phyloP scores from a whole-genome alignment of 2,888 invertebrate species.

The Diaperis boleti region DNA sequence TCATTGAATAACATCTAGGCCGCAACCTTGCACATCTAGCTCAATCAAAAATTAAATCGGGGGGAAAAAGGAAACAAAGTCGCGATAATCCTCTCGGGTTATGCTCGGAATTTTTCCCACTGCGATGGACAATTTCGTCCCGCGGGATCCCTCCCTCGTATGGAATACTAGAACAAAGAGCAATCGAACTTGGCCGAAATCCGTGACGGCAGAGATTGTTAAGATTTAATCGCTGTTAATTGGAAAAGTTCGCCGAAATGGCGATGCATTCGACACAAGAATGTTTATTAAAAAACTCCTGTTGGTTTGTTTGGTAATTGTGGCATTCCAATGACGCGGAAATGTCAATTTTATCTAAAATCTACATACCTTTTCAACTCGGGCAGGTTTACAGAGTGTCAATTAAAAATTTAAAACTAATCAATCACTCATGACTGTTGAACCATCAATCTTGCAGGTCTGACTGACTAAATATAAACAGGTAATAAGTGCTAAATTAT shows the following conservation, averaged over 20 bases:
- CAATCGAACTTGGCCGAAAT: slow-evolving; percentile 6
- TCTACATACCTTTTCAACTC: too few relatives aligned
- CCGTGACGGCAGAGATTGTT: neutral
- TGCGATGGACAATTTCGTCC: slow-evolving; percentile 24
- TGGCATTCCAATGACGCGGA: neutral
- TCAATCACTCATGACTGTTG: too few relatives aligned
- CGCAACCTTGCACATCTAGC: slow-evolving; percentile 8
- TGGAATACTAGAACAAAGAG: slow-evolving; percentile 18
- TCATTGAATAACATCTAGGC: slow-evolving; percentile 52
- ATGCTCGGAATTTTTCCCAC: slow-evolving; percentile 19
- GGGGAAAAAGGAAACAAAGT: slow-evolving; percentile 6
- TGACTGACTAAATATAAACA: too few relatives aligned
- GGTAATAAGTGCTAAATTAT: too few relatives aligned
- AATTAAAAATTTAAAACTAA: too few relatives aligned
- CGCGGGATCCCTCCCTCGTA: slow-evolving; percentile 9
- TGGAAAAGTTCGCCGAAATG: neutral
- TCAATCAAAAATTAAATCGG: slow-evolving; percentile 23
- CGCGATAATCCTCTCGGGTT: neutral
- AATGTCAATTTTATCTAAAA: neutral
- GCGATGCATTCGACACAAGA: slow-evolving; percentile 2
- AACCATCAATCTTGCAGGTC: too few relatives aligned
- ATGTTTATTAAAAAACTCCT: slow-evolving; percentile 13
- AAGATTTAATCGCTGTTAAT: slow-evolving; percentile 10
- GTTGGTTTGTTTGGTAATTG: slow-evolving; percentile 14
- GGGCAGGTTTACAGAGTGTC: too few relatives aligned